Percentiles rank a stretch among this genome's conserved stretches.
phyloP scores from a whole-genome alignment of 2,888 invertebrate species.

The Bellardia bayeri region DNA sequence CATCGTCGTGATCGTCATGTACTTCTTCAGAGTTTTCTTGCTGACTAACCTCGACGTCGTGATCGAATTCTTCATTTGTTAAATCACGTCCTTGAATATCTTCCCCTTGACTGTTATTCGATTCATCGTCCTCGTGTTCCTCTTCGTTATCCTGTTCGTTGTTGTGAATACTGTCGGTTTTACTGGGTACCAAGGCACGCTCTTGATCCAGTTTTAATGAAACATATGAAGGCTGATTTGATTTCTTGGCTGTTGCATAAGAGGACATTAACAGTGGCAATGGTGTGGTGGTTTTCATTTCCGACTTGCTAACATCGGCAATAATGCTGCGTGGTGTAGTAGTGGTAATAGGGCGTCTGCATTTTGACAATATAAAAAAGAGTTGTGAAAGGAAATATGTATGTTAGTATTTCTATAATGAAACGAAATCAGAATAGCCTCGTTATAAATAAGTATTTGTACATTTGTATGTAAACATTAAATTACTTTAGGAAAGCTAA shows the following conservation, averaged over 20 bases:
- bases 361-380: constrained; percentile 51
- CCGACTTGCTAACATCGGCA: constrained; percentile 66
- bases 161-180: constrained; percentile 54
- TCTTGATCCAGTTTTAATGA: constrained; percentile 81
- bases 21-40: constrained; percentile 68
- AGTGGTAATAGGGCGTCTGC: constrained; percentile 83
- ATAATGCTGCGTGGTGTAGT: constrained; percentile 78
- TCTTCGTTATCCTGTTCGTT: constrained; percentile 63
- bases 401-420: constrained; percentile 52
- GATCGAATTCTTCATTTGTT: constrained; percentile 67
- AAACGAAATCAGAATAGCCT: constrained; percentile 34
- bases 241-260: constrained; percentile 78
- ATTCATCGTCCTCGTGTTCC: constrained; percentile 62
- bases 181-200: constrained; percentile 76
- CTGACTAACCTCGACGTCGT: constrained; percentile 55
- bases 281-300: constrained; percentile 78
- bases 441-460: not conserved
- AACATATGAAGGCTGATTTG: constrained; percentile 80
- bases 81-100: constrained; percentile 69
- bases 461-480: constrained; percentile 11
- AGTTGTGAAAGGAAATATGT: constrained; percentile 46
- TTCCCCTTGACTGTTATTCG: constrained; percentile 50
- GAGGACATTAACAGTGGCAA: constrained; percentile 81
- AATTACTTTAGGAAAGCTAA: constrained; percentile 78
- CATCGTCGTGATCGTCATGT: constrained; percentile 73